A percentile compares a stretch with the other conserved stretches of the same genome.
Conservation (phyloP, 2,888 invertebrate genomes). For the Ichneumoninae sp. region DNA sequence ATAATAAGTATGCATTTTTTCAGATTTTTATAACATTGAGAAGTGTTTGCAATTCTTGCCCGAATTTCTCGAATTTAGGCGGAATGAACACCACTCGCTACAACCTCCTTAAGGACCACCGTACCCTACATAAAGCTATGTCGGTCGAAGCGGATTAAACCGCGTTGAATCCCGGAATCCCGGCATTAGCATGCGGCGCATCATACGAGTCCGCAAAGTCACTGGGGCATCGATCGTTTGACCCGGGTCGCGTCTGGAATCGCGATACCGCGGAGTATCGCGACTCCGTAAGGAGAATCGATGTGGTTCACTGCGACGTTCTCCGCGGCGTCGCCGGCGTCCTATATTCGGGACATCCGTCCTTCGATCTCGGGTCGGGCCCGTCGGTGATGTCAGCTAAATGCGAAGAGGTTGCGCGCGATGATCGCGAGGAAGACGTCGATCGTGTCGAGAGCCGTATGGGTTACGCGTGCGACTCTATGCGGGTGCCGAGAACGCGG, state of each 20-base stretch:
- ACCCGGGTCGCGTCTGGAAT: slow-evolving; percentile 43
- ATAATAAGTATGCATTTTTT: no score
- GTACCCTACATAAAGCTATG: neutral
- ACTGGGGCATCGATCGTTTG: slow-evolving; percentile 48
- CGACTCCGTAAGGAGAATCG: slow-evolving; percentile 8
- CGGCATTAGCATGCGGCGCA: neutral
- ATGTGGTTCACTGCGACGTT: slow-evolving; percentile 9
- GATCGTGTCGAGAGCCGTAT: slow-evolving; percentile 42
- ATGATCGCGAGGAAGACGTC: slow-evolving; percentile 48
- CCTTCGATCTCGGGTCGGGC: slow-evolving; percentile 23
- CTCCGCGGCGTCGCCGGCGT: neutral
- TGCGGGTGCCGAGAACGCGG: slow-evolving; percentile 55
- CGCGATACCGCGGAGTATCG: neutral
- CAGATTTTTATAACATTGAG: no score
- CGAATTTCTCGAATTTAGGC: no score
- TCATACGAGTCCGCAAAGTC: slow-evolving; percentile 6
- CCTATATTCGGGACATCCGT: slow-evolving; percentile 50
- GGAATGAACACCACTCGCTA: no score
- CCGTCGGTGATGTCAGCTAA: slow-evolving; percentile 33
- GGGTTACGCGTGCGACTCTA: slow-evolving; percentile 52
- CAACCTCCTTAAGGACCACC: no score
- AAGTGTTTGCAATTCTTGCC: no score
- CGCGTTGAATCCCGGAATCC: neutral
- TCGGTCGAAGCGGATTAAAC: neutral
- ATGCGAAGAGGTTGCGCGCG: slow-evolving; percentile 26